phyloP scores from a whole-genome alignment of 1,140 invertebrate species.

The Eriocheir sinensis region DNA sequence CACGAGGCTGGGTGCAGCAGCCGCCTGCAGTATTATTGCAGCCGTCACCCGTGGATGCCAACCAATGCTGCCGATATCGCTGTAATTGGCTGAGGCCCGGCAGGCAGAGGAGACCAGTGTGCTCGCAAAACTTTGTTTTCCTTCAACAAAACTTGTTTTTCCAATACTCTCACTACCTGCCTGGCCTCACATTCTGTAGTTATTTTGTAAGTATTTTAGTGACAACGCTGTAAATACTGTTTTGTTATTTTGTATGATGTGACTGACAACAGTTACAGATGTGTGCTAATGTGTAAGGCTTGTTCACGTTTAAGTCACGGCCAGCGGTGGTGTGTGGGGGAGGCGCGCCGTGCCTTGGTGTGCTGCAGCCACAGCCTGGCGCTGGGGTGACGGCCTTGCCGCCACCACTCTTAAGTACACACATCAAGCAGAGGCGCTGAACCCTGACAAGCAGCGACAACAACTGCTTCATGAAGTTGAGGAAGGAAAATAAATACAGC shows the following conservation, averaged over 20 bases:
- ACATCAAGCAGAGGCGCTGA: background rate
- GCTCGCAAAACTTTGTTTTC: background rate
- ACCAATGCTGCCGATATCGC: background rate
- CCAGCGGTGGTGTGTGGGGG: background rate
- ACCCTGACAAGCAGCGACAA: background rate
- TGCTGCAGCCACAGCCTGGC: background rate
- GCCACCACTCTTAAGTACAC: background rate
- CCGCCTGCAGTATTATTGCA: background rate
- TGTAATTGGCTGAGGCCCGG: background rate
- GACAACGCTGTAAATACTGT: constrained; percentile 50
- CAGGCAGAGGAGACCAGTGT: background rate
- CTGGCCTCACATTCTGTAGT: background rate
- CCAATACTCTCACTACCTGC: background rate
- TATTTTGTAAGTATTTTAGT: constrained; percentile 58
- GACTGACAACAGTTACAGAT: background rate
- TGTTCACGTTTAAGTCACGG: background rate
- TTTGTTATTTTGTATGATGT: constrained; percentile 58
- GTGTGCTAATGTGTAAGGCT: too few species aligned
- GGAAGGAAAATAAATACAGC: background rate
- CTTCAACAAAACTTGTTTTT: background rate
- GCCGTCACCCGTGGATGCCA: background rate
- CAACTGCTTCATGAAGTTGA: background rate
- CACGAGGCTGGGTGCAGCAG: background rate
- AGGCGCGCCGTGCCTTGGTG: constrained; percentile 36
- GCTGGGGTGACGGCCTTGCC: background rate